Percentiles rank a stretch among this genome's conserved stretches.
These are phyloP conservation scores for Drosophila kokeensis DNA, from an alignment of 2,888 invertebrate species.

Conservation along the genomic window DNA sequence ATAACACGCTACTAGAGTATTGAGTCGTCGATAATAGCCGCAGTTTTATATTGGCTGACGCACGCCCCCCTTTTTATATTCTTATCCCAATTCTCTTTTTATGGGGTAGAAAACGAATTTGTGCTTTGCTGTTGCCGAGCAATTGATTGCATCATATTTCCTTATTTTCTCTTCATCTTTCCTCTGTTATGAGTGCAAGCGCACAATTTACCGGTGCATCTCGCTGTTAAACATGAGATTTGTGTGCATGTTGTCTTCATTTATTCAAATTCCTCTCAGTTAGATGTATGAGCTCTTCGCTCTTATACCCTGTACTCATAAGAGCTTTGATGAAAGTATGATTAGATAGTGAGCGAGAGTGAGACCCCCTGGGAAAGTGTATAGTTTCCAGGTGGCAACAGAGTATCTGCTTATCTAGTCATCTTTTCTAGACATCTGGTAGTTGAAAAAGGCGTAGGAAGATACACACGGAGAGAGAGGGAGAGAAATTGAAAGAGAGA, in stretches of 20 bases:
- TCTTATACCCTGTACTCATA: neutral
- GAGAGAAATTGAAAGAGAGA: slow-evolving; percentile 3
- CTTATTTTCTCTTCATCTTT: slow-evolving; percentile 16
- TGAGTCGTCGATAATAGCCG: neutral
- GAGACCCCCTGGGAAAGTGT: neutral
- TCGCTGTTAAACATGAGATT: neutral
- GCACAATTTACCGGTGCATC: slow-evolving; percentile 32
- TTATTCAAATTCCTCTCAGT: neutral
- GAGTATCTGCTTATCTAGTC: neutral
- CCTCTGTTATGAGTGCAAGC: slow-evolving; percentile 11
- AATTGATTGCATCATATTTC: slow-evolving; percentile 12
- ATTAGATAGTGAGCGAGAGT: neutral
- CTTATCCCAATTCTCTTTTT: slow-evolving; percentile 13
- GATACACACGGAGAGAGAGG: neutral
- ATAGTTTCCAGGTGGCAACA: neutral
- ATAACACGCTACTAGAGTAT: slow-evolving; percentile 23
- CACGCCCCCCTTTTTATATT: slow-evolving; percentile 44
- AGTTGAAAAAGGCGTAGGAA: no score
- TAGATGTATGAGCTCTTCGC: slow-evolving; percentile 8
- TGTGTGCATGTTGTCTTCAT: neutral
- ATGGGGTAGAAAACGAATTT: slow-evolving; percentile 7
- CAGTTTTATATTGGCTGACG: slow-evolving; percentile 14
- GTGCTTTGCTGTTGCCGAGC: slow-evolving; percentile 19
- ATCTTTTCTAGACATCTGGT: neutral
- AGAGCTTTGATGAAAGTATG: neutral